Evolutionary conservation across 2,888 invertebrate genomes (phyloP), one percentile per base, ranked within the genome.

Genomic region (Autographa pulchrina): DNA sequence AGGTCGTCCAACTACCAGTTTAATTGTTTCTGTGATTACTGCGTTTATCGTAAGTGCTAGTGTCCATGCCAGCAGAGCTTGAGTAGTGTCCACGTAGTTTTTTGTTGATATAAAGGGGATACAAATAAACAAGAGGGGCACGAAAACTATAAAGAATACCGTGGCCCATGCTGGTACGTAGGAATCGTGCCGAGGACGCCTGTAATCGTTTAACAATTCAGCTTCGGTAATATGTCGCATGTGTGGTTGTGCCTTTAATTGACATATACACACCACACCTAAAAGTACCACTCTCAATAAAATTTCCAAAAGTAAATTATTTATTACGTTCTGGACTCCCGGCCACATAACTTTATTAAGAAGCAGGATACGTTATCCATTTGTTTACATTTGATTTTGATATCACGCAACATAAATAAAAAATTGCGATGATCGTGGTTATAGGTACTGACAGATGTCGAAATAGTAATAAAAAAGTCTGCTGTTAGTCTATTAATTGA

Each of bases 161-260:
- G 98, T 93, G 54, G 96, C 89, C 75, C 93, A 93, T n/a, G 96
- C 96, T 14, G 97, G 96, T 31, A 98, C 96, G 85, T 97, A 97
- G 61, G 98, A 97, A 2, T 96, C 94, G 7, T 96, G 96, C 38
- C 96, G 94, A 7, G 98, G 98, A 90, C 97, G 97, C 87, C 96
- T 97, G 87, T 98, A 98, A 25, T 97, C 91, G 7, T 75, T 82
- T 96, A 98, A 97, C 70, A 98, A 88, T 89, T 98, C 98, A 82
- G 97, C 97, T 41, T 97, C 96, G n/a, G 97, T 97, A 75, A 98
- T 97, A 88, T 97, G 96, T 75, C 98, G 96, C 65, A 96, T 94
- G 86, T 97, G 97, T 0, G 98, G 97, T 64, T 96, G 94, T 60
- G 96, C 93, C 65, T 67, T 80, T 43, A 96, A 91, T 89, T 98